These are phyloP conservation scores for Gracilinanus agilis DNA, from an alignment of 2,113 vertebrate genomes.

Conservation along the genomic window DNA sequence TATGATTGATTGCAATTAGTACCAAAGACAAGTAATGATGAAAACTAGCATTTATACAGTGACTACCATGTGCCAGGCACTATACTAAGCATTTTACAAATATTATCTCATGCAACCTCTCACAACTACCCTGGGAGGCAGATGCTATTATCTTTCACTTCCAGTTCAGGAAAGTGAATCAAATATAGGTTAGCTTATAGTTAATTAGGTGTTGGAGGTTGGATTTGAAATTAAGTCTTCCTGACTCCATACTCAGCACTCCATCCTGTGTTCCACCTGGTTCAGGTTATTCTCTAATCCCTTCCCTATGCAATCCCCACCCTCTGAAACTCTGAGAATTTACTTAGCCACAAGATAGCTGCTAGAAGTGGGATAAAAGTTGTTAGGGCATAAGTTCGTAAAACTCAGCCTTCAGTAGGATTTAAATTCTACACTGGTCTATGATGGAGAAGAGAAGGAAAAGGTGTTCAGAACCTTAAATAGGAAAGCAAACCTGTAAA, in stretches of 20 bases:
- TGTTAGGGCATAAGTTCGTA: not conserved
- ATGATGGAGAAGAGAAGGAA: not conserved
- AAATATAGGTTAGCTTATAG: not conserved
- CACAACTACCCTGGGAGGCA: not conserved
- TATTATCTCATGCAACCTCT: not conserved
- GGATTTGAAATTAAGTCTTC: not conserved
- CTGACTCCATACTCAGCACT: not conserved
- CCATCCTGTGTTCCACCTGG: not conserved
- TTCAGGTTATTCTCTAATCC: not conserved
- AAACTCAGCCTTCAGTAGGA: not conserved
- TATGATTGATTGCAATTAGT: not conserved
- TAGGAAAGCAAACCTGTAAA: not conserved
- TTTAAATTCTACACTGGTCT: not conserved
- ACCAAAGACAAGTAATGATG: not conserved
- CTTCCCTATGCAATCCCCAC: not conserved
- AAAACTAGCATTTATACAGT: not conserved
- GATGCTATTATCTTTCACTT: not conserved
- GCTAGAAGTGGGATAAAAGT: not conserved
- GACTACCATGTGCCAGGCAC: not conserved
- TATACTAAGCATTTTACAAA: not conserved
- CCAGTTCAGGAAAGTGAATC: not conserved
- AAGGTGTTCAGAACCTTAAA: not conserved
- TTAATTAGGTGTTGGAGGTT: not conserved
- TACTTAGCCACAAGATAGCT: not conserved
- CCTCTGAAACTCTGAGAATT: not conserved